Evolutionary conservation across 2,888 invertebrate species (phyloP).

Genomic region (Morpho achilles): DNA sequence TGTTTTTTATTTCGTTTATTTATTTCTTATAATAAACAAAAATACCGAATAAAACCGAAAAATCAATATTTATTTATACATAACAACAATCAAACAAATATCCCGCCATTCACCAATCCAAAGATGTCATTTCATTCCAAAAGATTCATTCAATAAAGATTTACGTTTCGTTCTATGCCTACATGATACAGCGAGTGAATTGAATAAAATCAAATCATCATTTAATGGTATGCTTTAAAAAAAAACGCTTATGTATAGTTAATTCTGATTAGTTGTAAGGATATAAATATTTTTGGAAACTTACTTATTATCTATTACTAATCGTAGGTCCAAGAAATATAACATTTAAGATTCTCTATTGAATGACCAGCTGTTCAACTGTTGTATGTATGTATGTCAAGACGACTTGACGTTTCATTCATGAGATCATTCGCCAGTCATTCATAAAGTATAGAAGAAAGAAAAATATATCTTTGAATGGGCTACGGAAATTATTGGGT

Average conservation of each 20-base stretch:
- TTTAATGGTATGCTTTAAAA: no score
- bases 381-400: not conserved
- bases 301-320: no score
- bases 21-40: not conserved
- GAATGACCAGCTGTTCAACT: constrained; percentile 14
- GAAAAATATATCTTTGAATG: constrained; percentile 31
- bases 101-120: constrained; percentile 43
- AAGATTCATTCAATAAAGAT: no score
- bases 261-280: no score
- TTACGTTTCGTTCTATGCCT: no score
- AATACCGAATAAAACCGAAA: constrained; percentile 25
- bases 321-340: no score
- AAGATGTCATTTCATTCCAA: not conserved
- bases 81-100: constrained; percentile 61
- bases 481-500: constrained; percentile 25
- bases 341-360: constrained; percentile 1
- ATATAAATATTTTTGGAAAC: no score
- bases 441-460: constrained; percentile 24
- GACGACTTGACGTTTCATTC: constrained; percentile 6
- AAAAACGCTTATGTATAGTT: no score
- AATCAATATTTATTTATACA: constrained; percentile 52
- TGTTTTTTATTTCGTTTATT: not conserved
- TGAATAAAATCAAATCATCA: no score
- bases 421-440: constrained; percentile 28
- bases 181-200: no score